phyloP scores from a whole-genome alignment of 2,113 vertebrate species.

The Acanthisitta chloris region DNA sequence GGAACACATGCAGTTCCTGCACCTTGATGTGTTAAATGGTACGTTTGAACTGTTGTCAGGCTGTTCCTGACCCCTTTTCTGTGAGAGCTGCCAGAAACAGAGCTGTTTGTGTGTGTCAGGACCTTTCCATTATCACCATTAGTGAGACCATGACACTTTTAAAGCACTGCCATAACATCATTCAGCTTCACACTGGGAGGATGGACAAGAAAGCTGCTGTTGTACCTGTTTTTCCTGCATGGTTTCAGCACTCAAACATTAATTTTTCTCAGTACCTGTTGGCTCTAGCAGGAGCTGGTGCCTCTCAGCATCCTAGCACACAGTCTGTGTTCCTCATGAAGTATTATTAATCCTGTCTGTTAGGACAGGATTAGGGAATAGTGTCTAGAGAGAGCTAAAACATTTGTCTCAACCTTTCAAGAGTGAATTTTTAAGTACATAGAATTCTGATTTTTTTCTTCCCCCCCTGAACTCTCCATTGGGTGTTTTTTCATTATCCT shows the following conservation, averaged over 20 bases:
- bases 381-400: background rate
- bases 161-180: background rate
- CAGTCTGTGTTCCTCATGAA: background rate
- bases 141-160: background rate
- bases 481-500: background rate
- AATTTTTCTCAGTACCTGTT: background rate
- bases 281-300: background rate
- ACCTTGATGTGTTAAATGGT: conserved; percentile 17
- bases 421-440: background rate
- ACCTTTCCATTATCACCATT: conserved; percentile 29
- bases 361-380: background rate
- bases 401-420: background rate
- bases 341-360: background rate
- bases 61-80: background rate
- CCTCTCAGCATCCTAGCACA: background rate
- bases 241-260: background rate
- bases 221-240: fast-evolving
- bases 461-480: background rate
- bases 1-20: background rate
- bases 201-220: background rate
- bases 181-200: background rate
- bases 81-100: background rate
- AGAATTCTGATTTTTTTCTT: background rate
- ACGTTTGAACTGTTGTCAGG: background rate
- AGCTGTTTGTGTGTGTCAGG: background rate